These are phyloP conservation scores for Gandaritis pyraliata DNA, from an alignment of 2,888 invertebrate species.

Conservation along the genomic window DNA sequence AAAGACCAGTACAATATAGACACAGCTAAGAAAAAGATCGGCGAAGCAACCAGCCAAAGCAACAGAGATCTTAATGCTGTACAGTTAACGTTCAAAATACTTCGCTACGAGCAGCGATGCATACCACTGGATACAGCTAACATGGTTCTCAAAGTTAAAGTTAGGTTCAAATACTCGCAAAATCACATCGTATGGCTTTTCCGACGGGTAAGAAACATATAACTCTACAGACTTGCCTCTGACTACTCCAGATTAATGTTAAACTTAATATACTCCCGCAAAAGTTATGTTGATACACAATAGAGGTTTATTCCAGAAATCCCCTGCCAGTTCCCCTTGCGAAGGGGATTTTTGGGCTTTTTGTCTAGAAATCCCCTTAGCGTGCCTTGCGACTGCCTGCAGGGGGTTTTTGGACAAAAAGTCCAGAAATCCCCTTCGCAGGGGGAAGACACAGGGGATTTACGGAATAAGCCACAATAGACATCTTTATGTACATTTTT, in stretches of 20 bases:
- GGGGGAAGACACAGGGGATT: too few relatives aligned
- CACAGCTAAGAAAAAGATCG: not conserved
- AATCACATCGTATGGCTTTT: constrained; percentile 85
- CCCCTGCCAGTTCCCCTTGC: too few relatives aligned
- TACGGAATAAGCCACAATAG: too few relatives aligned
- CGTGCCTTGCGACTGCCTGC: too few relatives aligned
- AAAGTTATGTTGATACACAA: too few relatives aligned
- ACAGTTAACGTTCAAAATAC: constrained; percentile 53
- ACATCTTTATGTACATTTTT: too few relatives aligned
- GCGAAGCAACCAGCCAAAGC: constrained; percentile 1
- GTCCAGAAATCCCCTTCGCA: too few relatives aligned
- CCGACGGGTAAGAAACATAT: constrained; percentile 76
- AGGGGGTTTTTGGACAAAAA: too few relatives aligned
- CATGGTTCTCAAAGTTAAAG: constrained; percentile 85
- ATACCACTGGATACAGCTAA: constrained; percentile 71
- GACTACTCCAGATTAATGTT: not conserved
- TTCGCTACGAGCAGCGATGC: constrained; percentile 71
- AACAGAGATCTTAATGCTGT: constrained; percentile 21
- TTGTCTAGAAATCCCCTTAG: too few relatives aligned
- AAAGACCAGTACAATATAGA: not conserved
- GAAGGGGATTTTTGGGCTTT: too few relatives aligned
- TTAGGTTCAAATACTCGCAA: constrained; percentile 84
- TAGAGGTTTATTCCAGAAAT: too few relatives aligned
- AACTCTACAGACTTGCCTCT: constrained; percentile 28
- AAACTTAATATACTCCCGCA: too few relatives aligned